A percentile compares a stretch with the other conserved stretches of the same genome.
These are phyloP conservation scores for Hecatera dysodea DNA, from an alignment of 2,888 invertebrate species.

Conservation along the genomic window DNA sequence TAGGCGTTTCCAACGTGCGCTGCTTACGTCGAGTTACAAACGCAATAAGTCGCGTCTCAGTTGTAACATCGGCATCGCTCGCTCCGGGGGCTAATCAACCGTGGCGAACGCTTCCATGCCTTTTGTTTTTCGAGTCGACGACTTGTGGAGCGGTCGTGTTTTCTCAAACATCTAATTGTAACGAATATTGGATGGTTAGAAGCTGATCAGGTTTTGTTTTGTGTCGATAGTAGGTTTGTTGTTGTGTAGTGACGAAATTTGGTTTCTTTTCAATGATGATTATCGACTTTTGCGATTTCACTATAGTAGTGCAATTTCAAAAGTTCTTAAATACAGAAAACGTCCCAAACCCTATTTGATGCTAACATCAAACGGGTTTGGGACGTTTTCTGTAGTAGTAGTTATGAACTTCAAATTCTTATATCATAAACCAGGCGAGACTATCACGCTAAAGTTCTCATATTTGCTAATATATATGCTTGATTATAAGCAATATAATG, in stretches of 20 bases:
- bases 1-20: constrained; percentile 51
- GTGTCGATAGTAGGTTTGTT: background rate
- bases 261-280: background rate
- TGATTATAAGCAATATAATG: background rate
- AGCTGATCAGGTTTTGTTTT: constrained; percentile 16
- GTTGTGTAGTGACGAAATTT: background rate
- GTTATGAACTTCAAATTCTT: no score
- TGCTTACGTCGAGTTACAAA: constrained; percentile 56
- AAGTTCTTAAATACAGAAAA: no score
- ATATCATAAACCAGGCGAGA: no score
- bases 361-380: no score
- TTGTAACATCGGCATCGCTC: constrained; percentile 69
- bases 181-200: constrained; percentile 39
- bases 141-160: constrained; percentile 43
- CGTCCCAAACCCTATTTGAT: no score
- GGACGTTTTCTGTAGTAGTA: no score
- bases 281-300: background rate
- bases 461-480: background rate
- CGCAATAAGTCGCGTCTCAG: constrained; percentile 66
- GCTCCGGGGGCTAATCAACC: constrained; percentile 77
- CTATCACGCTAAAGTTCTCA: no score
- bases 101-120: constrained; percentile 69
- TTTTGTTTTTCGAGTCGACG: constrained; percentile 73
- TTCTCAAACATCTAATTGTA: constrained; percentile 57
- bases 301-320: no score